These are phyloP conservation scores for Musca vetustissima DNA, from an alignment of 1,140 invertebrate genomes.

Conservation along the genomic window DNA sequence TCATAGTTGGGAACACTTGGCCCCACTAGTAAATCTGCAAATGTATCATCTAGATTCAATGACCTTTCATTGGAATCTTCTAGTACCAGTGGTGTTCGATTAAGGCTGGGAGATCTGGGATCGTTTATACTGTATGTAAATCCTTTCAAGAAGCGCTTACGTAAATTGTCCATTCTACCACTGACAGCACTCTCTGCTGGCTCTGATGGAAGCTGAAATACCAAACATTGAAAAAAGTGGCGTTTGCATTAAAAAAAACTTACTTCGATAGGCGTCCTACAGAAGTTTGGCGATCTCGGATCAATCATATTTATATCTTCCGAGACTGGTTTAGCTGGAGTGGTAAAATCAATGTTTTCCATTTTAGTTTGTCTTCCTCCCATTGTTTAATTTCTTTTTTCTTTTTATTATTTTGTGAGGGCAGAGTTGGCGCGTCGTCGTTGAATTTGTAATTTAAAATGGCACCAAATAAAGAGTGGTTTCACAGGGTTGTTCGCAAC, in stretches of 20 bases:
- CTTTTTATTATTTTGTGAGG: too few species aligned
- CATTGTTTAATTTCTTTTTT: constrained; percentile 30
- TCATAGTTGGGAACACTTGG: constrained; percentile 32
- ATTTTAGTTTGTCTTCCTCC: constrained; percentile 49
- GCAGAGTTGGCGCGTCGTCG: too few species aligned
- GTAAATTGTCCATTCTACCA: constrained; percentile 16
- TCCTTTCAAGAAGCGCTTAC: constrained; percentile 45
- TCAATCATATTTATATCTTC: constrained; percentile 31
- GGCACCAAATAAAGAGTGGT: too few species aligned
- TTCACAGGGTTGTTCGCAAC: too few species aligned
- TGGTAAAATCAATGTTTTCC: constrained; percentile 43
- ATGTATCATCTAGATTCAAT: constrained; percentile 49
- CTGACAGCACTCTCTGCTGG: background rate
- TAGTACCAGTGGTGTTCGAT: constrained; percentile 56
- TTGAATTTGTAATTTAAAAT: too few species aligned
- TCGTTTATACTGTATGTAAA: constrained; percentile 46
- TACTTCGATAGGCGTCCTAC: constrained; percentile 45
- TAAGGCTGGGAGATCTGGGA: constrained; percentile 55
- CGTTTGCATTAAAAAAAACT: constrained; percentile 20
- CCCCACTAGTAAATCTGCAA: constrained; percentile 49
- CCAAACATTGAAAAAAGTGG: background rate
- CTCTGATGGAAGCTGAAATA: background rate
- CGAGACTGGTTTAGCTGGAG: constrained; percentile 30
- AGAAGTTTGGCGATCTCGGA: constrained; percentile 46
- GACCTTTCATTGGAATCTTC: constrained; percentile 49